Percentiles rank a stretch among this genome's conserved stretches.
These are phyloP conservation scores for Orchestes rusci DNA, from an alignment of 2,888 invertebrate species.

Conservation along the genomic window DNA sequence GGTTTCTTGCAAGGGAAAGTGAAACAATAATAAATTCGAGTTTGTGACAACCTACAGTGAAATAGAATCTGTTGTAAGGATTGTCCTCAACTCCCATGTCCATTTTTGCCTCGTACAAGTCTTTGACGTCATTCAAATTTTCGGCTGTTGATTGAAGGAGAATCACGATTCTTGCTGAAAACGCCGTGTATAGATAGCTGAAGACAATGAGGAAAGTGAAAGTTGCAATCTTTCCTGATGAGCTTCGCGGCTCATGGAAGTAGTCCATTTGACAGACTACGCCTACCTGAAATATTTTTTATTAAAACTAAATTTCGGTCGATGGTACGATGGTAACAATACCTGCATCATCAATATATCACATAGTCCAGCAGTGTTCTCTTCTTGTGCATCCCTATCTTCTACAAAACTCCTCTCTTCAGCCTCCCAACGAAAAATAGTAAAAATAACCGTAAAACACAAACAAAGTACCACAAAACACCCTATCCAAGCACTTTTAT, in stretches of 20 bases:
- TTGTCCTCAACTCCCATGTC: conserved; percentile 19
- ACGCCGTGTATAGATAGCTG: conserved; percentile 18
- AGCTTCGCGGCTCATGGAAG: conserved; percentile 11
- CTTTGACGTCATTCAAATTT: conserved; percentile 7
- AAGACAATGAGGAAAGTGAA: conserved; percentile 11
- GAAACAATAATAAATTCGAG: no score
- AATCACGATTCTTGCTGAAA: conserved; percentile 17
- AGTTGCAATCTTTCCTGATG: conserved; percentile 15
- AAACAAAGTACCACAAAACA: conserved; percentile 6
- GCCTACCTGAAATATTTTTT: conserved; percentile 8
- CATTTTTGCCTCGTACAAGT: conserved; percentile 12
- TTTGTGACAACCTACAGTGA: conserved; percentile 14
- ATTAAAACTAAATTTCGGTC: neutral
- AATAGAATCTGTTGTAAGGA: conserved; percentile 12
- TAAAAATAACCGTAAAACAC: conserved; percentile 5
- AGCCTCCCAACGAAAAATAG: conserved; percentile 12
- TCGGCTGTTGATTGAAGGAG: conserved; percentile 18
- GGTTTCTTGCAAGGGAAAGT: no score
- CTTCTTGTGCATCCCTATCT: neutral
- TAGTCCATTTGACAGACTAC: conserved; percentile 17
- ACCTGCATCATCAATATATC: conserved; percentile 19
- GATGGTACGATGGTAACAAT: neutral
- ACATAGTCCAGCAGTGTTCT: conserved; percentile 8
- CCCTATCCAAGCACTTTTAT: conserved; percentile 11
- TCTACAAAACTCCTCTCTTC: conserved; percentile 4